These are phyloP conservation scores for Watsonalla binaria DNA, from an alignment of 2,888 invertebrate species.

Conservation along the genomic window DNA sequence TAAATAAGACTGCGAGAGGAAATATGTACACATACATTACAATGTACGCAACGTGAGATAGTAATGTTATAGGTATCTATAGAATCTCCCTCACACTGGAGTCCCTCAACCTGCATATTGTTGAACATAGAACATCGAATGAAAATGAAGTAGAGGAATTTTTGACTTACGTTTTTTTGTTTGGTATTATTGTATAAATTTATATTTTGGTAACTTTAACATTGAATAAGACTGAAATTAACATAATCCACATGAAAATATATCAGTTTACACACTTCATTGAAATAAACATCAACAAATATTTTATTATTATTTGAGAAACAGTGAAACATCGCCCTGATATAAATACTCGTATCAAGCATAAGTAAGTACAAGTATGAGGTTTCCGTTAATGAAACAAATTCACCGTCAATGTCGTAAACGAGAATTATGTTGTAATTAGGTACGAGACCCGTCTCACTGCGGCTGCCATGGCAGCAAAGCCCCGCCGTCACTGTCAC, in stretches of 20 bases:
- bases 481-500: constrained; percentile 22
- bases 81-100: too few species aligned
- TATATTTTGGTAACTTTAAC: too few species aligned
- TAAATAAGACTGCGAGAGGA: constrained; percentile 21
- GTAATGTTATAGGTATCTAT: not conserved
- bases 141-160: not conserved
- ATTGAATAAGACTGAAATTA: too few species aligned
- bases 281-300: too few species aligned
- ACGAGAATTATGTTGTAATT: constrained; percentile 27
- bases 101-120: too few species aligned
- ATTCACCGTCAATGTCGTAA: constrained; percentile 25
- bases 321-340: too few species aligned
- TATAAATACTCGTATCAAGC: too few species aligned
- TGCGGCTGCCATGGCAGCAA: constrained; percentile 7
- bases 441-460: constrained; percentile 20
- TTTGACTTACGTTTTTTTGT: not conserved
- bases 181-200: too few species aligned
- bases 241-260: too few species aligned
- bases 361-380: too few species aligned
- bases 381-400: constrained; percentile 13
- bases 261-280: too few species aligned
- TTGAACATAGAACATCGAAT: not conserved
- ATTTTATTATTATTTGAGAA: too few species aligned
- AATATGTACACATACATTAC: constrained; percentile 17
- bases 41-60: constrained; percentile 23